Evolutionary conservation across 2,888 invertebrate species (phyloP).

Genomic region (Leptopterna dolabrata): DNA sequence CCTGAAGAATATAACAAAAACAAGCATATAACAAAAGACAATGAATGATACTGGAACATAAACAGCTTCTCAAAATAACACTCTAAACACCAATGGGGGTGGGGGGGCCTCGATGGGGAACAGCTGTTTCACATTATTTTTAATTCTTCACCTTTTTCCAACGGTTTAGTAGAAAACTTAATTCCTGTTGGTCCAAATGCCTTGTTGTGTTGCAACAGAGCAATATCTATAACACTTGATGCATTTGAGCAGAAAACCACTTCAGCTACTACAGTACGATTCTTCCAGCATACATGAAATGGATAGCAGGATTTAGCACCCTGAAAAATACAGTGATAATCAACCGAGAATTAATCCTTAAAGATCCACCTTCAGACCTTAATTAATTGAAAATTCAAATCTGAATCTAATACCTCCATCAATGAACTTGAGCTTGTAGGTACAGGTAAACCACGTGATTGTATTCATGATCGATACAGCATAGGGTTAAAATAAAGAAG

Average conservation of each 20-base stretch:
- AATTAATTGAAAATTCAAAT: neutral
- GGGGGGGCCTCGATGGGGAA: too few species aligned
- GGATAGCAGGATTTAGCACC: neutral
- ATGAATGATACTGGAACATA: too few species aligned
- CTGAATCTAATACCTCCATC: neutral
- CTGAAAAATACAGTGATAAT: neutral
- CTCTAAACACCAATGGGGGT: too few species aligned
- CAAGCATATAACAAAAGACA: too few species aligned
- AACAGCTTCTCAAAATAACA: too few species aligned
- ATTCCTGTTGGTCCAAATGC: slow-evolving; percentile 18
- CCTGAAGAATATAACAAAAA: neutral
- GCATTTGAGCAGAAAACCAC: neutral
- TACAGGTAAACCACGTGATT: too few species aligned
- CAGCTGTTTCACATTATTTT: neutral
- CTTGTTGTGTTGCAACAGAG: neutral
- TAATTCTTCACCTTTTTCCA: neutral
- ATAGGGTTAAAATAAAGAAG: neutral
- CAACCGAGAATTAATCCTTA: neutral
- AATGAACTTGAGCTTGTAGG: neutral
- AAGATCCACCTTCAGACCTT: too few species aligned
- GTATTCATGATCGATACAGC: neutral
- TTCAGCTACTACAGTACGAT: neutral
- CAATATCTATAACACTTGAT: slow-evolving; percentile 12
- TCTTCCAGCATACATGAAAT: neutral
- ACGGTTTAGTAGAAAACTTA: neutral